A percentile compares a stretch with the other conserved stretches of the same genome.
Conservation (phyloP, 2,888 invertebrate genomes). For the Zhuqinia jingwanae region DNA sequence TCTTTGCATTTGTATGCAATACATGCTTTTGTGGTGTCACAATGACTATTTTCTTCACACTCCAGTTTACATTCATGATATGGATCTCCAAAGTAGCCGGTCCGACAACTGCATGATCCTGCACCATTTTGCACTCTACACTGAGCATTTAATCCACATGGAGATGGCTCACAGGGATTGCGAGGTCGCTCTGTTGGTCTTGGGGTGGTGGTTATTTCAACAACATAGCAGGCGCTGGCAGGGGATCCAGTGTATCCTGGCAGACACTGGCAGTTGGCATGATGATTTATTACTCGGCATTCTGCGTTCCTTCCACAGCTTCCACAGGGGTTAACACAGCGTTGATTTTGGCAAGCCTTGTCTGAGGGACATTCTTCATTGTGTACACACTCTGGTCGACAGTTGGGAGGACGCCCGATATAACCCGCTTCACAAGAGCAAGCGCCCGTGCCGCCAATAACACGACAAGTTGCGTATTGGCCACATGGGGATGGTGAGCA, state of each 20-base stretch:
- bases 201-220: constrained; percentile 78
- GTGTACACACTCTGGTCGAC: constrained; percentile 87
- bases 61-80: constrained; percentile 83
- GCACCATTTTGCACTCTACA: constrained; percentile 81
- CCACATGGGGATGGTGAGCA: constrained; percentile 75
- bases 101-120: constrained; percentile 86
- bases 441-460: constrained; percentile 65
- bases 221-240: constrained; percentile 53
- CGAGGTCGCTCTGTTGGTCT: constrained; percentile 74
- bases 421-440: constrained; percentile 79
- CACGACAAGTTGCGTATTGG: constrained; percentile 66
- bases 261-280: constrained; percentile 90
- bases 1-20: constrained; percentile 80
- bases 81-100: constrained; percentile 89
- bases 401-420: constrained; percentile 87
- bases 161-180: constrained; percentile 69
- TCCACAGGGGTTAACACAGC: constrained; percentile 87
- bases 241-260: constrained; percentile 86
- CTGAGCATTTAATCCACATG: constrained; percentile 83
- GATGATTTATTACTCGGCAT: constrained; percentile 85
- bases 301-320: constrained; percentile 93
- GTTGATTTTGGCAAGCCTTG: constrained; percentile 90
- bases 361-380: constrained; percentile 86
- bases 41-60: constrained; percentile 81
- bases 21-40: constrained; percentile 79